phyloP scores from a whole-genome alignment of 2,888 invertebrate genomes.

The Lingula anatina region DNA sequence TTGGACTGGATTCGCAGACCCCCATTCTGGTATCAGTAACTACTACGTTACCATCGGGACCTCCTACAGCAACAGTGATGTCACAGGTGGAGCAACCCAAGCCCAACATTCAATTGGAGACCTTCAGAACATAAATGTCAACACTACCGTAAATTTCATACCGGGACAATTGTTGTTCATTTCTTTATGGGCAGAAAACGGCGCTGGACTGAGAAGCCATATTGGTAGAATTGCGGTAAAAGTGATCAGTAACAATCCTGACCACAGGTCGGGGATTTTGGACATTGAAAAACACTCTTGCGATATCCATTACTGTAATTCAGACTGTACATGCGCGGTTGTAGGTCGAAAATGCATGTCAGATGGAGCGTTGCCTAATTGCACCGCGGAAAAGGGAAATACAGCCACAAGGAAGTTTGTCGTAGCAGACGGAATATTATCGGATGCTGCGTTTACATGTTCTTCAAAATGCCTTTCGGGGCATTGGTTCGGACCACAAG shows the following conservation, averaged over 20 bases:
- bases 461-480: background rate
- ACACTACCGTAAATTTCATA: background rate
- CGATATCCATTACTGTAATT: constrained; percentile 10
- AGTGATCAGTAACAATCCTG: no score
- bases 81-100: background rate
- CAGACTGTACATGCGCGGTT: constrained; percentile 15
- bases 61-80: background rate
- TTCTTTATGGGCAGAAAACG: constrained; percentile 1
- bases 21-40: background rate
- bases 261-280: constrained; percentile 5
- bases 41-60: background rate
- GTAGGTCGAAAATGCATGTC: constrained; percentile 15
- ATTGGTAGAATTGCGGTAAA: no score
- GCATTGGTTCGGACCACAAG: no score
- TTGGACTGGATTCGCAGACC: constrained; percentile 3
- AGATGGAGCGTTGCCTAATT: no score
- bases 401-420: no score
- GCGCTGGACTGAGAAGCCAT: constrained; percentile 7
- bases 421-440: background rate
- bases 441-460: background rate
- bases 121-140: constrained; percentile 3
- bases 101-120: no score
- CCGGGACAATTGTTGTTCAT: constrained; percentile 10
- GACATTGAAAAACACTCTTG: constrained; percentile 14
- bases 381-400: no score